Percentiles rank a stretch among this genome's conserved stretches.
Evolutionary conservation across 2,888 invertebrate genomes (phyloP).

Genomic region (Sipunculus nudus): DNA sequence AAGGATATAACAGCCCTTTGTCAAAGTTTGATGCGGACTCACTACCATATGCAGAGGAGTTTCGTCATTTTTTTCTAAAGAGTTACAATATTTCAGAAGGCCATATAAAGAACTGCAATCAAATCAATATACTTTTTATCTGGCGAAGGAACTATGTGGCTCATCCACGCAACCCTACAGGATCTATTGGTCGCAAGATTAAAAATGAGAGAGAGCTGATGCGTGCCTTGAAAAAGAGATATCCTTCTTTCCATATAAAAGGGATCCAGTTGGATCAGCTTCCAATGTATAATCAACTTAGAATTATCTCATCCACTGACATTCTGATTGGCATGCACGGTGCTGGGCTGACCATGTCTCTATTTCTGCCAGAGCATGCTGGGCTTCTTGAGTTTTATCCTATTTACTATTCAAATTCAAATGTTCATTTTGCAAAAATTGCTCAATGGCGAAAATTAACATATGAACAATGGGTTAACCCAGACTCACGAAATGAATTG

Average conservation of each 20-base stretch:
- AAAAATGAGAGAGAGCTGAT: slow-evolving; percentile 61
- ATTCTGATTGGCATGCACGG: slow-evolving; percentile 65
- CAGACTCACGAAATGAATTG: slow-evolving; percentile 40
- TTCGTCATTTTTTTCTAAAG: slow-evolving; percentile 54
- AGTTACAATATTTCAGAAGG: slow-evolving; percentile 34
- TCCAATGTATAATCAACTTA: slow-evolving; percentile 53
- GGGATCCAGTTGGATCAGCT: slow-evolving; percentile 57
- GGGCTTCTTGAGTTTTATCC: slow-evolving; percentile 60
- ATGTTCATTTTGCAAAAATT: slow-evolving; percentile 57
- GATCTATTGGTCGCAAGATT: slow-evolving; percentile 58
- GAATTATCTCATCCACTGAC: slow-evolving; percentile 52
- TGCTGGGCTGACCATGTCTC: slow-evolving; percentile 59
- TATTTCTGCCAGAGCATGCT: slow-evolving; percentile 58
- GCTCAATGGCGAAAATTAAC: slow-evolving; percentile 57
- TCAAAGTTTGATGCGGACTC: slow-evolving; percentile 41
- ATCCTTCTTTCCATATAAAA: slow-evolving; percentile 42
- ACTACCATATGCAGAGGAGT: slow-evolving; percentile 55
- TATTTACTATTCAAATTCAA: slow-evolving; percentile 45
- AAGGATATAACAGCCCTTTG: slow-evolving; percentile 59
- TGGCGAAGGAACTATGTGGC: slow-evolving; percentile 63
- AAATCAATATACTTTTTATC: slow-evolving; percentile 54
- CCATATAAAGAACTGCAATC: slow-evolving; percentile 45
- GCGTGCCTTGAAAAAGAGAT: slow-evolving; percentile 33
- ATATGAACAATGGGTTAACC: slow-evolving; percentile 59
- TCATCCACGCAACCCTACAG: slow-evolving; percentile 62